Evolutionary conservation across 2,113 vertebrate species (phyloP).

Genomic region (Mionectes macconnelli): DNA sequence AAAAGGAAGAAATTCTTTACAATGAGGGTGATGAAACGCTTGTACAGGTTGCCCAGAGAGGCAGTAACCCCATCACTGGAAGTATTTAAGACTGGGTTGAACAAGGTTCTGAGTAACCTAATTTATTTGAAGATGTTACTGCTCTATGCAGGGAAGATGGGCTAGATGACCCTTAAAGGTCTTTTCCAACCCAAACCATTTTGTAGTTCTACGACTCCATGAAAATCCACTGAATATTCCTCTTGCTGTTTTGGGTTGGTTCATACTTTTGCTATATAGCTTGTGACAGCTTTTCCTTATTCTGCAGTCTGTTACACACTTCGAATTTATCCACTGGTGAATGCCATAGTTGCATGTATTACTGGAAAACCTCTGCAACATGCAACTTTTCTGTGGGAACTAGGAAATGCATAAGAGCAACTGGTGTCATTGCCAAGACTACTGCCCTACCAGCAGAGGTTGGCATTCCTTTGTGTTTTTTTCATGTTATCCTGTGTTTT

Average conservation of each 20-base stretch:
- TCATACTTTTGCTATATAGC: neutral
- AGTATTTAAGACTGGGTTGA: neutral
- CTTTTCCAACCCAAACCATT: neutral
- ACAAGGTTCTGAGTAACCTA: neutral
- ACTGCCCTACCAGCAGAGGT: neutral
- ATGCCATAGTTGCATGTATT: neutral
- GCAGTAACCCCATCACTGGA: neutral
- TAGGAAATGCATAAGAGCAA: neutral
- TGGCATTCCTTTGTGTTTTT: neutral
- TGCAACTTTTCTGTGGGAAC: neutral
- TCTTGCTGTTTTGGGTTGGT: neutral
- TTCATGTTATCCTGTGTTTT: neutral
- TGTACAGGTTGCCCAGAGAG: neutral
- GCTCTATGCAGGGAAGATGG: rapidly evolving
- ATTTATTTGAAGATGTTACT: neutral
- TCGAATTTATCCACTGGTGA: neutral
- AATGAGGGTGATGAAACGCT: neutral
- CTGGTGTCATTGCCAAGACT: neutral
- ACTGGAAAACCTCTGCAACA: neutral
- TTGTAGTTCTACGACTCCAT: neutral
- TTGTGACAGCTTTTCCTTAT: neutral
- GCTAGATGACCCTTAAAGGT: neutral
- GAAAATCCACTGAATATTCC: neutral
- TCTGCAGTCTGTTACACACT: neutral
- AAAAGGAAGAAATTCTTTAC: neutral